These are phyloP conservation scores for Watsonalla binaria DNA, from an alignment of 2,888 invertebrate genomes.

Conservation along the genomic window DNA sequence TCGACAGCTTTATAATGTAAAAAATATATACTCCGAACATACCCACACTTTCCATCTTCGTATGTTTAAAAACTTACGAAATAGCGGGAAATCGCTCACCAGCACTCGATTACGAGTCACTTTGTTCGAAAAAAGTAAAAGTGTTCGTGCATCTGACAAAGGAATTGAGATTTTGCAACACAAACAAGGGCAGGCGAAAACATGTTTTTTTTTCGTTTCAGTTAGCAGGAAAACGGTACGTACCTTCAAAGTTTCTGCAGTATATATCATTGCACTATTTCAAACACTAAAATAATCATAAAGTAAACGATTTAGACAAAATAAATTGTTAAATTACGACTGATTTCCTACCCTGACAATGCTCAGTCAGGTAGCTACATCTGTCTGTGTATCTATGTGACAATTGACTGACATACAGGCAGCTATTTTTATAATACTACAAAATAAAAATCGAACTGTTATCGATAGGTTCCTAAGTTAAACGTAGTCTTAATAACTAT, in stretches of 20 bases:
- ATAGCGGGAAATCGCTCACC: constrained; percentile 42
- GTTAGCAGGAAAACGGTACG: constrained; percentile 24
- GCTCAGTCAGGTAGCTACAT: constrained; percentile 25
- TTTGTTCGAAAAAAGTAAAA: constrained; percentile 64
- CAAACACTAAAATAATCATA: constrained; percentile 46
- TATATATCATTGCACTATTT: constrained; percentile 52
- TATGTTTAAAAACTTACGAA: constrained; percentile 29
- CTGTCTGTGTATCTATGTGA: constrained; percentile 24
- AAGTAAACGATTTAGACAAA: constrained; percentile 49
- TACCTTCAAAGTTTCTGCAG: constrained; percentile 40
- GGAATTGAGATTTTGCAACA: constrained; percentile 69
- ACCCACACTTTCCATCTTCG: constrained; percentile 38
- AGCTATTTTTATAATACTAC: constrained; percentile 46
- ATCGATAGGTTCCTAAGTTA: constrained; percentile 15
- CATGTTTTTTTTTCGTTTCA: constrained; percentile 51
- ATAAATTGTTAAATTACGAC: constrained; percentile 58
- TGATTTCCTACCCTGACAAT: constrained; percentile 48
- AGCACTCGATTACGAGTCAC: constrained; percentile 24
- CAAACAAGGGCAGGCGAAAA: constrained; percentile 69
- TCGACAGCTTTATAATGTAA: constrained; percentile 20
- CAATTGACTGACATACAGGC: constrained; percentile 40
- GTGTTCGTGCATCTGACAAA: constrained; percentile 62
- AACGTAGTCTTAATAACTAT: constrained; percentile 32
- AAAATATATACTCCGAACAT: constrained; percentile 17
- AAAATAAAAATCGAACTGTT: constrained; percentile 24